Conservation (phyloP, 1,140 invertebrate species). For the Drosophila littoralis region DNA sequence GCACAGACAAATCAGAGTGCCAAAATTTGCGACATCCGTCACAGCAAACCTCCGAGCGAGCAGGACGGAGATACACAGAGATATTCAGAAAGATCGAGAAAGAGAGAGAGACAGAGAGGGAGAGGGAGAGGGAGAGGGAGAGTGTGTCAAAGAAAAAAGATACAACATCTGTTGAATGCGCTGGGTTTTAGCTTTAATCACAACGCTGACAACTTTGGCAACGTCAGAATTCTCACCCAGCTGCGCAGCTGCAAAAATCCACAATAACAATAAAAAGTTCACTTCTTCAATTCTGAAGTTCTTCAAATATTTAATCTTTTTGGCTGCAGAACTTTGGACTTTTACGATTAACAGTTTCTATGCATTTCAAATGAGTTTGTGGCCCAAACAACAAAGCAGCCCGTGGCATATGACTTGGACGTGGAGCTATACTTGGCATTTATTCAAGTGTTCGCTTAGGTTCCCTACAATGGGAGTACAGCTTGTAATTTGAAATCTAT, state of each 20-base stretch:
- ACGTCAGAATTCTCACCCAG: constrained; percentile 18
- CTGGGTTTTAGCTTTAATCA: constrained; percentile 28
- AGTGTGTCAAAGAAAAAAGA: background rate
- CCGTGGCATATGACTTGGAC: too few relatives aligned
- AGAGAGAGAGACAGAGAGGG: background rate
- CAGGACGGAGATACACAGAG: background rate
- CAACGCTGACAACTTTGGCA: constrained; percentile 34
- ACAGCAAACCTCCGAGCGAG: background rate
- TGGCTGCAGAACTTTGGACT: constrained; percentile 47
- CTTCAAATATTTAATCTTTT: constrained; percentile 14
- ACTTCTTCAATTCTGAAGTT: constrained; percentile 2
- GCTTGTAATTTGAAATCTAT: too few relatives aligned
- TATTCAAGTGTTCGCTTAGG: constrained; percentile 44
- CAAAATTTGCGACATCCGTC: constrained; percentile 77
- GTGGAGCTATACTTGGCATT: constrained; percentile 40
- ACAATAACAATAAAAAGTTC: constrained; percentile 38
- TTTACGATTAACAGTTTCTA: constrained; percentile 43
- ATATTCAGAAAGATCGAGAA: background rate
- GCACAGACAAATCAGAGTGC: constrained; percentile 58
- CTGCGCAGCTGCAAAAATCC: constrained; percentile 57
- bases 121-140: background rate
- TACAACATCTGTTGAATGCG: constrained; percentile 19
- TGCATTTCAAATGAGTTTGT: constrained; percentile 61
- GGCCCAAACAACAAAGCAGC: constrained; percentile 25
- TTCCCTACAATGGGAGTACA: too few relatives aligned